Percentiles rank a stretch among this genome's conserved stretches.
Conservation (phyloP, 2,113 vertebrate species). For the Calonectris borealis region DNA sequence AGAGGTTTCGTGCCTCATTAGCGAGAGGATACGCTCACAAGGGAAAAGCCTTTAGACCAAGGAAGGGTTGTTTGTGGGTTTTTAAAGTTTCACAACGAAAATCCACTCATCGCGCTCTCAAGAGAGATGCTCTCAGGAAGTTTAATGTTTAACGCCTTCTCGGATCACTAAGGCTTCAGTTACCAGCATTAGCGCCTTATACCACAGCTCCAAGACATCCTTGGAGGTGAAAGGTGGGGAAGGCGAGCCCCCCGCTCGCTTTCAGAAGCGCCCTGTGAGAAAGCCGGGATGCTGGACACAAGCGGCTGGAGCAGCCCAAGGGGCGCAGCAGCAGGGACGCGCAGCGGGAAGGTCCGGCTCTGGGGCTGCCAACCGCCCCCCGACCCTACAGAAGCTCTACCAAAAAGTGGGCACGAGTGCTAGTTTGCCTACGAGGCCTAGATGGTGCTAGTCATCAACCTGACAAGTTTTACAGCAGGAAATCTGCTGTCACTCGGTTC, state of each 20-base stretch:
- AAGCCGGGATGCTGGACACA: no score
- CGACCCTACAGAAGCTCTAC: not conserved
- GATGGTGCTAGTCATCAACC: not conserved
- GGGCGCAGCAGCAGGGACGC: not conserved
- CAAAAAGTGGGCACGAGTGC: not conserved
- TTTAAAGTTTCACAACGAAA: not conserved
- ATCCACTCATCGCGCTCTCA: not conserved
- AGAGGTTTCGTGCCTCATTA: not conserved
- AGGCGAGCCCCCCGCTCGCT: rapidly evolving
- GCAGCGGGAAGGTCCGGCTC: not conserved
- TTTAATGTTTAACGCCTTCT: rapidly evolving
- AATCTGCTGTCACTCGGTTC: not conserved
- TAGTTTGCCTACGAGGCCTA: not conserved
- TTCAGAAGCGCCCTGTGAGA: rapidly evolving
- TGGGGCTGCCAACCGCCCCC: not conserved
- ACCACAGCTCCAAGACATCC: not conserved
- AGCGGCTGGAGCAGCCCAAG: not conserved
- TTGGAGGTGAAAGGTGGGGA: not conserved
- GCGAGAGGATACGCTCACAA: rapidly evolving
- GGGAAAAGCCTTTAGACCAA: not conserved
- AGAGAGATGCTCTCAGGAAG: not conserved
- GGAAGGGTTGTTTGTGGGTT: not conserved
- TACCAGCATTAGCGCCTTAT: rapidly evolving
- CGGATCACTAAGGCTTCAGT: not conserved
- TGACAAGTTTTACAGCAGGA: not conserved